Conservation (phyloP, 2,113 vertebrate species). For the Rhodinocichla rosea region DNA sequence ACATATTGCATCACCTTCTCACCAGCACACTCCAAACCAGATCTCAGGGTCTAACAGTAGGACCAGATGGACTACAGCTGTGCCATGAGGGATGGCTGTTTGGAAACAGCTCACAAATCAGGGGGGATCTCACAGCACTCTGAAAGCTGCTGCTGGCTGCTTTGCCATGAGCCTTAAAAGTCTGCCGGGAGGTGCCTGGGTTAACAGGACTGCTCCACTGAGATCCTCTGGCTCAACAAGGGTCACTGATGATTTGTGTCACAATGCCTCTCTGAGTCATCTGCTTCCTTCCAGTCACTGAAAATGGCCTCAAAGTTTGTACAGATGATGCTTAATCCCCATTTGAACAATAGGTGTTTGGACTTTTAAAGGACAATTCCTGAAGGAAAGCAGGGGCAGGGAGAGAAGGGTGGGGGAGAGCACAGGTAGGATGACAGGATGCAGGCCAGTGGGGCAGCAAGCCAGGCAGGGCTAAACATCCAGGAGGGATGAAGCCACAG, state of each 20-base stretch:
- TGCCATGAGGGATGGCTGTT: neutral
- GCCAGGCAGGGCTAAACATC: neutral
- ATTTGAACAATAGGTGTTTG: neutral
- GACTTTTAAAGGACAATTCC: neutral
- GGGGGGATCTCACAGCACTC: neutral
- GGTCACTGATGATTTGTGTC: conserved; percentile 5
- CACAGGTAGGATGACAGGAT: neutral
- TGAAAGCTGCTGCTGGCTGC: neutral
- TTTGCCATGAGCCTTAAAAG: neutral
- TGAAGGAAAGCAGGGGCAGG: neutral
- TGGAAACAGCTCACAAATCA: neutral
- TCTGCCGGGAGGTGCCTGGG: neutral
- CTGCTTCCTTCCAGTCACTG: neutral
- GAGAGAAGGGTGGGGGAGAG: neutral
- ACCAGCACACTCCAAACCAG: neutral
- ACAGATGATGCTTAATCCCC: conserved; percentile 62
- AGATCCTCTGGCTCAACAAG: neutral
- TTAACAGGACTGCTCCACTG: neutral
- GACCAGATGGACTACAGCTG: neutral
- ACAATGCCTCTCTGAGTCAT: conserved; percentile 48
- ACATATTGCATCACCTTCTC: neutral
- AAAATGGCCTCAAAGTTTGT: conserved; percentile 53
- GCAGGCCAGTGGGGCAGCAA: neutral
- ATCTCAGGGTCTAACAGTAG: neutral
- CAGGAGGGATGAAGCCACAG: neutral